phyloP scores from a whole-genome alignment of 2,113 vertebrate species.

The Sula dactylatra region DNA sequence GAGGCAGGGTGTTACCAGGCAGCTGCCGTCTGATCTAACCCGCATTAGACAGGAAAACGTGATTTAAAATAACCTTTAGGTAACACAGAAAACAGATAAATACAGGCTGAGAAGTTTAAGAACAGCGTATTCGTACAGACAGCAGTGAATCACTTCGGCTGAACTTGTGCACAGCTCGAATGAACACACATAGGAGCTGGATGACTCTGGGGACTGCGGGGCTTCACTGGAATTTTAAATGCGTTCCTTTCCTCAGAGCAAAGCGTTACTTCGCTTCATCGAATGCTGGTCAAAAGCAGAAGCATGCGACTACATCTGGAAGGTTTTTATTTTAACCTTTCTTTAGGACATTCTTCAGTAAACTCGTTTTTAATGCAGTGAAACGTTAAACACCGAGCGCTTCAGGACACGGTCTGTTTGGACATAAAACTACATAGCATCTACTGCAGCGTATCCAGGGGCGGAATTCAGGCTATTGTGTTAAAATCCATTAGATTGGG shows the following conservation, averaged over 20 bases:
- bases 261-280: rapidly evolving
- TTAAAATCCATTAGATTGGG: background rate
- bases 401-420: background rate
- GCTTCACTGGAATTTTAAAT: background rate
- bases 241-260: background rate
- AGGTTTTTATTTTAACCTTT: background rate
- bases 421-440: rapidly evolving
- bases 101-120: background rate
- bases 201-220: background rate
- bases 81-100: rapidly evolving
- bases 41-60: rapidly evolving
- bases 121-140: rapidly evolving
- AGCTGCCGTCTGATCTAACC: background rate
- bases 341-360: background rate
- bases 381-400: background rate
- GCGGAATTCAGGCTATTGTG: background rate
- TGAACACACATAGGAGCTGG: rapidly evolving
- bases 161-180: background rate
- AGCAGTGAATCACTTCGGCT: rapidly evolving
- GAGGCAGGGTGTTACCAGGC: background rate
- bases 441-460: background rate
- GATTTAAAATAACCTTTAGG: background rate
- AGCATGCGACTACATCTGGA: rapidly evolving
- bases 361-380: background rate
- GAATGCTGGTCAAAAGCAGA: background rate